Evolutionary conservation across 2,797 vertebrate genomes (phyloP).

Genomic region (Kryptolebias ocellatus): DNA sequence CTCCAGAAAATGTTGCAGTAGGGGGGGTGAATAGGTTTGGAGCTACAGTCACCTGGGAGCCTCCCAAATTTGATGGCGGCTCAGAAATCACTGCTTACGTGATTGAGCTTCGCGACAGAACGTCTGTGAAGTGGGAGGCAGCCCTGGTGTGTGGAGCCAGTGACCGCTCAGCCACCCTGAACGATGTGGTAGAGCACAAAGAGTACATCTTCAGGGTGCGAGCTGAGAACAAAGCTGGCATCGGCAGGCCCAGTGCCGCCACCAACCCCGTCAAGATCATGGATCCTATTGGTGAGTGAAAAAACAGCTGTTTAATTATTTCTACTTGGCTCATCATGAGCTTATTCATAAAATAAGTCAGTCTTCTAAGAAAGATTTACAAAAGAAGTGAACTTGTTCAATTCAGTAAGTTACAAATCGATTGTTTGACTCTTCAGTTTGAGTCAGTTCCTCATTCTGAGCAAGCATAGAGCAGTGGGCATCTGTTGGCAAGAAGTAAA

Average conservation of each 20-base stretch:
- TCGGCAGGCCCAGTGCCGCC: conserved; percentile 93
- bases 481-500: not conserved
- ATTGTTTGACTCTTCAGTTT: not conserved
- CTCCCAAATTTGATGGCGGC: conserved; percentile 92
- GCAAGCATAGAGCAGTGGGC: not conserved
- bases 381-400: not conserved
- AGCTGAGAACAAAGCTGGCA: conserved; percentile 94
- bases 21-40: conserved; percentile 90
- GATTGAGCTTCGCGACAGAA: conserved; percentile 94
- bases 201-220: conserved; percentile 97
- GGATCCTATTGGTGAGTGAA: conserved; percentile 90
- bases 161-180: conserved; percentile 86
- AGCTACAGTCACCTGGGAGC: conserved; percentile 91
- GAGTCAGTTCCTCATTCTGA: not conserved
- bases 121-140: conserved; percentile 94
- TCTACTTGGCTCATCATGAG: not conserved
- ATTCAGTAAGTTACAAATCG: not conserved
- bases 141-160: conserved; percentile 84
- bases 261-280: conserved; percentile 94
- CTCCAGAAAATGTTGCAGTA: conserved; percentile 91
- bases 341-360: not conserved
- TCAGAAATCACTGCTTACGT: conserved; percentile 92
- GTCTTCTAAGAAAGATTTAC: not conserved
- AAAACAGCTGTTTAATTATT: accelerated
- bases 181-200: conserved; percentile 97